These are phyloP conservation scores for Gymnoscelis rufifasciata DNA, from an alignment of 2,888 invertebrate genomes.

Conservation along the genomic window DNA sequence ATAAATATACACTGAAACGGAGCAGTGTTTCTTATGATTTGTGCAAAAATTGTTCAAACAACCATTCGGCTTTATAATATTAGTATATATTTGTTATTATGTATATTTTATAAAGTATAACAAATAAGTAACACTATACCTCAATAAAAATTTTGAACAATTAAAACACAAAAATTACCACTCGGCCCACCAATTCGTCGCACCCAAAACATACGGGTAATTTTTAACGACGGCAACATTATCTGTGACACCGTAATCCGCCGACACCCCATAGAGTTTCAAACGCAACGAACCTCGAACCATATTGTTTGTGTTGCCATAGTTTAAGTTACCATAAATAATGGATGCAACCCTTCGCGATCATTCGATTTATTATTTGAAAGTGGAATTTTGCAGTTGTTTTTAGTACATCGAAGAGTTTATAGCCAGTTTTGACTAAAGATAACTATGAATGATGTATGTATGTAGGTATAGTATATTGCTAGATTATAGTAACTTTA, in stretches of 20 bases:
- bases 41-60: no score
- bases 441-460: no score
- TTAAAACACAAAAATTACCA: not conserved
- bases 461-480: no score
- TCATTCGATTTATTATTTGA: slow-evolving; percentile 13
- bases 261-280: slow-evolving; percentile 33
- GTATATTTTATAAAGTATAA: no score
- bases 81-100: no score
- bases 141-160: not conserved
- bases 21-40: no score
- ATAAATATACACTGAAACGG: no score
- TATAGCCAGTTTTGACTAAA: not conserved
- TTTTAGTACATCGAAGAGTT: slow-evolving; percentile 27
- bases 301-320: slow-evolving; percentile 70
- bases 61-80: no score
- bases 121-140: no score
- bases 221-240: slow-evolving; percentile 4
- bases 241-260: slow-evolving; percentile 15
- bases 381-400: slow-evolving; percentile 7
- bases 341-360: slow-evolving; percentile 29
- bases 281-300: slow-evolving; percentile 56
- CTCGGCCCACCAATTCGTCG: not conserved
- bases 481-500: no score
- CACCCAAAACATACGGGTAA: slow-evolving; percentile 4
- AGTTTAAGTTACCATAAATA: slow-evolving; percentile 64